Evolutionary conservation across 2,797 vertebrate genomes (phyloP).

Genomic region (Fundulus diaphanus): DNA sequence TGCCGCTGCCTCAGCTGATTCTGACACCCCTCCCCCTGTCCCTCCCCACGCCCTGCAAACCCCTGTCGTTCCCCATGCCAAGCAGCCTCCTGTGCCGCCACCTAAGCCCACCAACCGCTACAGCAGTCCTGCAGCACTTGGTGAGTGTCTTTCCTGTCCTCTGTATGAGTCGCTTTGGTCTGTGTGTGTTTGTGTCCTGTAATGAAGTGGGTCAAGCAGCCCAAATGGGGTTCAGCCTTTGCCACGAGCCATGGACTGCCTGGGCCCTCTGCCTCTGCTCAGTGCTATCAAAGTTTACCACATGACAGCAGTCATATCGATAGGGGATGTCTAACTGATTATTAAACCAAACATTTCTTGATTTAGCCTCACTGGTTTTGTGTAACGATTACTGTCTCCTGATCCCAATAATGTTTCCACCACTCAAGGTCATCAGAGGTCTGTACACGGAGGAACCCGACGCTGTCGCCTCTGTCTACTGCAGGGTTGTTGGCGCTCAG

Average conservation of each 20-base stretch:
- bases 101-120: constrained; percentile 92
- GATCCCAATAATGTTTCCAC: too few relatives aligned
- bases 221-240: not conserved
- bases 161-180: constrained; percentile 4
- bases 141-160: constrained; percentile 79
- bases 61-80: constrained; percentile 32
- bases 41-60: constrained; percentile 92
- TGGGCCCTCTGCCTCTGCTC: not conserved
- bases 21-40: constrained; percentile 54
- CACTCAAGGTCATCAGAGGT: too few relatives aligned
- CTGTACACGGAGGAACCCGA: not conserved
- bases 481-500: not conserved
- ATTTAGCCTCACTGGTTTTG: not conserved
- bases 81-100: constrained; percentile 79
- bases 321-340: not conserved
- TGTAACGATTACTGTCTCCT: not conserved
- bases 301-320: not conserved
- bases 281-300: not conserved
- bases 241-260: not conserved
- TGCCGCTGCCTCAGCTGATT: constrained; percentile 26
- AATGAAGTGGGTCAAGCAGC: not conserved
- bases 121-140: constrained; percentile 86
- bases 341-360: not conserved
- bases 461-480: not conserved
- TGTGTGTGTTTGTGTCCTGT: constrained; percentile 11